These are phyloP conservation scores for Onychorhynchus coronatus DNA, from an alignment of 2,113 vertebrate genomes.

Conservation along the genomic window DNA sequence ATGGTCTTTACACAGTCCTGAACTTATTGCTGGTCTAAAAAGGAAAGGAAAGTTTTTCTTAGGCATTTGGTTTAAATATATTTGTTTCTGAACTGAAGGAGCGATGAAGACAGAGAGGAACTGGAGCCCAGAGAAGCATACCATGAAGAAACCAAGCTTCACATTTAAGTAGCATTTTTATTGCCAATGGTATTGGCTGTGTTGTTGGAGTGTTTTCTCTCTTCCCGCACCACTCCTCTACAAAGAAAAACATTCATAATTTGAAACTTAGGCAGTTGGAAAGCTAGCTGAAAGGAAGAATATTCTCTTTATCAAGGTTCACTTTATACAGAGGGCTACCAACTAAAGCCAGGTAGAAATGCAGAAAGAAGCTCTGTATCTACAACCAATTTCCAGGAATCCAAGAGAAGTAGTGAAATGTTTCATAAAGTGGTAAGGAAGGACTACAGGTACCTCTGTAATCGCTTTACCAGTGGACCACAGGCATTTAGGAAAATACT, in stretches of 20 bases:
- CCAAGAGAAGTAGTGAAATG: neutral
- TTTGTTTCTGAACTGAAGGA: neutral
- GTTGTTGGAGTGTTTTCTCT: neutral
- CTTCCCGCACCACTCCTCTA: neutral
- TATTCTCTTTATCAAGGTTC: constrained; percentile 19
- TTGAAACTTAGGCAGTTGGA: neutral
- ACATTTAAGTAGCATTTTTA: constrained; percentile 10
- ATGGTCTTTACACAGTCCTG: neutral
- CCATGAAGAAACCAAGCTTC: neutral
- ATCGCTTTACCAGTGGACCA: constrained; percentile 15
- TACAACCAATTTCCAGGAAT: constrained; percentile 24
- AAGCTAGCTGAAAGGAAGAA: constrained; percentile 19
- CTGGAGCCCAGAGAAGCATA: neutral
- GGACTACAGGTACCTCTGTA: neutral
- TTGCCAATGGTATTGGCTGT: neutral
- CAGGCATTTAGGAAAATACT: constrained; percentile 18
- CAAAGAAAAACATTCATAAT: constrained; percentile 7
- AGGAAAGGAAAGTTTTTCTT: neutral
- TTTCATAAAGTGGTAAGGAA: neutral
- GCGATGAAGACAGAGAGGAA: neutral
- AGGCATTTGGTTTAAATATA: neutral
- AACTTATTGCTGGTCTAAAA: neutral
- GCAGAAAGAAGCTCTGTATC: constrained; percentile 9
- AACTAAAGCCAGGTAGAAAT: neutral
- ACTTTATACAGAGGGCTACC: neutral